Conservation (phyloP, 2,888 invertebrate genomes). For the Allolobophora icterica region DNA sequence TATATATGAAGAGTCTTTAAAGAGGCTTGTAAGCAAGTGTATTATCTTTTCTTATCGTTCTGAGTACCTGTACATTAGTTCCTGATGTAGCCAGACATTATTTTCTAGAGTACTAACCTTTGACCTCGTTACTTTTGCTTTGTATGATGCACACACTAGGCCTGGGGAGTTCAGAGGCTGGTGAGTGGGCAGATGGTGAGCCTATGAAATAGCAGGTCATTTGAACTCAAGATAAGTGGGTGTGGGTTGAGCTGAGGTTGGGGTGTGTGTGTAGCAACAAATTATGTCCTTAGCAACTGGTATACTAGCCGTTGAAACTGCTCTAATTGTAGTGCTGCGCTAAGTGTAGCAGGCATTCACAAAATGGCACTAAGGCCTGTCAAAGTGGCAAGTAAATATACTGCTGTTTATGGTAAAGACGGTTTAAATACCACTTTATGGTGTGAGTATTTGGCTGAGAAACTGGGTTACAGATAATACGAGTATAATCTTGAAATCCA, state of each 20-base stretch:
- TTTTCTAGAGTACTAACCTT: neutral
- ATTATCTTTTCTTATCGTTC: neutral
- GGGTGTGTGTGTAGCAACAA: neutral
- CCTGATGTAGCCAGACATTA: neutral
- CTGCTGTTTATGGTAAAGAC: neutral
- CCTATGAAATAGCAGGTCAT: neutral
- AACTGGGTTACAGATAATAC: neutral
- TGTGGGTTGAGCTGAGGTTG: neutral
- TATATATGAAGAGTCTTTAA: neutral
- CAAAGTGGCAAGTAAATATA: neutral
- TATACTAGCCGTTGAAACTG: neutral
- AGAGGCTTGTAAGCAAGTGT: neutral
- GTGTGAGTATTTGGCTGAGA: neutral
- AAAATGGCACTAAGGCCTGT: neutral
- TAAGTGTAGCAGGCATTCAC: neutral
- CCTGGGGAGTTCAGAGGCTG: neutral
- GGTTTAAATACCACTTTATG: neutral
- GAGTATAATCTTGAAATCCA: neutral
- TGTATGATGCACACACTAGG: neutral
- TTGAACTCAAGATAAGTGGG: neutral
- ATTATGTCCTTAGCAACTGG: conserved; percentile 14
- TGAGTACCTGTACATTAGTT: neutral
- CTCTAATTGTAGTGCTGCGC: neutral
- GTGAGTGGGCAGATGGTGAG: neutral
- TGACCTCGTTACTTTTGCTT: neutral